Evolutionary conservation across 2,888 invertebrate species (phyloP), one percentile per base, ranked within the genome.

Genomic region (Elmis aenea): DNA sequence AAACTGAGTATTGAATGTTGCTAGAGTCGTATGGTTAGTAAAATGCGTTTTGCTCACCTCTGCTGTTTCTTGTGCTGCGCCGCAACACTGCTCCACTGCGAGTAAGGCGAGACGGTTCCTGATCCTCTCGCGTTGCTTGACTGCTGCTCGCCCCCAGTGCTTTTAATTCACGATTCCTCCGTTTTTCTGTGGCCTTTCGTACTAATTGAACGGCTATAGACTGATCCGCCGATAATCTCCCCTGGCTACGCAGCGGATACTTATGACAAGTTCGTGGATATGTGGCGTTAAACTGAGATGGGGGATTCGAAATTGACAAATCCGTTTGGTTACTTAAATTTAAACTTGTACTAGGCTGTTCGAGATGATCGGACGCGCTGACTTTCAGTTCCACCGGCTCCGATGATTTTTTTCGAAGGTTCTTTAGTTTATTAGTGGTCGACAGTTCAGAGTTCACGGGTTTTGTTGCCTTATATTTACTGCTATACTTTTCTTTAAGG

Each of bases 91-190:
- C 65, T 47, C 66, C 68, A 54, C 66, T 66, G 41, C 66, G 74
- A 59, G 75, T 71, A 66, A 75, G 74, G 56, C 75, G 75, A 61
- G 74, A 73, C 55, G 54, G 50, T 42, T 64, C 57, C 59, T 73
- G 73, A 66, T 75, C 74, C 42, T 61, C 54, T 43, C 55, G 51
- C 43, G 51, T 50, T 27, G 56, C 53, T 55, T 72, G 59, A 46
- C 61, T 68, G 64, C 72, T 58, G 59, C 67, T 55, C 62, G 74
- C 73, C 70, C 74, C 72, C 70, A 76, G 76, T 62, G 72, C 69
- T 62, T 68, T 71, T 62, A 72, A 69, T 54, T 45, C 65, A 49
- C 50, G 67, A 64, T 35, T 70, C 54, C 46, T 66, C 54, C 50
- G 42, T 39, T 44, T 44, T 24, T 42, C 52, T 64, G 57, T 60